A percentile compares a stretch with the other conserved stretches of the same genome.
phyloP scores from a whole-genome alignment of 2,888 invertebrate genomes.

The Morpho achilles region DNA sequence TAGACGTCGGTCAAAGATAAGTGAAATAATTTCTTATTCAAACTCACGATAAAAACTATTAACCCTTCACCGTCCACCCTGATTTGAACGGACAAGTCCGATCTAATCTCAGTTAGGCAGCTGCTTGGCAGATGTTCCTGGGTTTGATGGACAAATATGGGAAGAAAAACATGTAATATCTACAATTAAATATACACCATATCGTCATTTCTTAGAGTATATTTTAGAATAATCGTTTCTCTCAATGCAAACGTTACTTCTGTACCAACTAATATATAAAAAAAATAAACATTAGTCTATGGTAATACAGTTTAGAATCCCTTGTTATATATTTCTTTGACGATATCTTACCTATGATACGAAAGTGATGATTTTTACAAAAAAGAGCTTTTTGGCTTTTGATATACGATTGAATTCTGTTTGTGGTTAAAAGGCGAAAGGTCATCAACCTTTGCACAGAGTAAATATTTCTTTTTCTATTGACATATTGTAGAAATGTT shows the following conservation, averaged over 20 bases:
- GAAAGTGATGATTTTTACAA: constrained; percentile 15
- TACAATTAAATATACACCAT: constrained; percentile 21
- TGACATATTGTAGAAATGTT: constrained; percentile 33
- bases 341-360: constrained; percentile 15
- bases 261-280: background rate
- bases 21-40: constrained; percentile 11
- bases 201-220: background rate
- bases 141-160: constrained; percentile 32
- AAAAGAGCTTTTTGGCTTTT: constrained; percentile 23
- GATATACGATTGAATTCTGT: constrained; percentile 21
- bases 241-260: background rate
- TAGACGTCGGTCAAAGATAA: constrained; percentile 8
- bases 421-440: constrained; percentile 19
- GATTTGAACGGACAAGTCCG: constrained; percentile 63
- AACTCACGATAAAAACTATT: constrained; percentile 32
- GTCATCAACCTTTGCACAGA: constrained; percentile 33
- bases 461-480: constrained; percentile 26
- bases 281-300: constrained; percentile 9
- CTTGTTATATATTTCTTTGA: background rate
- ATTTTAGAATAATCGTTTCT: background rate
- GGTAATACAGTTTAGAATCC: constrained; percentile 8
- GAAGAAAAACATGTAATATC: constrained; percentile 19
- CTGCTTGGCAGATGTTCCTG: constrained; percentile 67
- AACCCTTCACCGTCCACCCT: constrained; percentile 56
- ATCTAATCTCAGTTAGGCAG: constrained; percentile 63